phyloP scores from a whole-genome alignment of 92 coral and sea anemone genomes.

The Siderastrea radians region DNA sequence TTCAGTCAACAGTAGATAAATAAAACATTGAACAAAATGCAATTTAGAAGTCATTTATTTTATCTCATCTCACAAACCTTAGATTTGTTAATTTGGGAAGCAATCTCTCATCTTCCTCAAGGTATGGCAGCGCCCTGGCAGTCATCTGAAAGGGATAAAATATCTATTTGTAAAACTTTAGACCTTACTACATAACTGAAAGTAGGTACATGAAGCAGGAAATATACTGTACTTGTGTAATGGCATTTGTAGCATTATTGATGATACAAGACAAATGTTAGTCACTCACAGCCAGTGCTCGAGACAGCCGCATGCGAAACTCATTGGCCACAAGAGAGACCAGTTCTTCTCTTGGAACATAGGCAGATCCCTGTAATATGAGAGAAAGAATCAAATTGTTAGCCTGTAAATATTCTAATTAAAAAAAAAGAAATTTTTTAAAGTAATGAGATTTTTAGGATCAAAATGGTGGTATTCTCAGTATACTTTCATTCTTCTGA shows the following conservation, averaged over 20 bases:
- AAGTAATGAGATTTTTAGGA: background rate
- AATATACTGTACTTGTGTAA: too few relatives aligned
- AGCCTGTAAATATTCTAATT: background rate
- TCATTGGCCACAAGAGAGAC: conserved; percentile 93
- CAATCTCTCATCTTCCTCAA: conserved; percentile 96
- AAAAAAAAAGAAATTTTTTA: background rate
- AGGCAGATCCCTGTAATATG: conserved; percentile 85
- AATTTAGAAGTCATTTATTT: too few relatives aligned
- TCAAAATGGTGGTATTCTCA: too few relatives aligned
- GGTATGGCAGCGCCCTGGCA: conserved; percentile 92
- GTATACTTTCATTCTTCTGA: too few relatives aligned
- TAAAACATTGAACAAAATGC: background rate
- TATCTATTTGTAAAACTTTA: background rate
- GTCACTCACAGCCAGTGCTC: conserved; percentile 92
- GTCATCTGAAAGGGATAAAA: conserved; percentile 74
- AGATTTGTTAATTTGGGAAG: conserved; percentile 92
- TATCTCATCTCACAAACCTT: conserved; percentile 66
- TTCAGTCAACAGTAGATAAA: background rate
- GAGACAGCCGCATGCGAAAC: conserved; percentile 86
- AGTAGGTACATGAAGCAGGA: too few relatives aligned
- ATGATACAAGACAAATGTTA: background rate
- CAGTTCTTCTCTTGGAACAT: conserved; percentile 87
- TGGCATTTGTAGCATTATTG: background rate
- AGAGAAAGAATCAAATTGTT: background rate
- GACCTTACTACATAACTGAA: too few relatives aligned